Conservation (phyloP, 2,888 invertebrate genomes). For the Polydrusus pterygomalis region DNA sequence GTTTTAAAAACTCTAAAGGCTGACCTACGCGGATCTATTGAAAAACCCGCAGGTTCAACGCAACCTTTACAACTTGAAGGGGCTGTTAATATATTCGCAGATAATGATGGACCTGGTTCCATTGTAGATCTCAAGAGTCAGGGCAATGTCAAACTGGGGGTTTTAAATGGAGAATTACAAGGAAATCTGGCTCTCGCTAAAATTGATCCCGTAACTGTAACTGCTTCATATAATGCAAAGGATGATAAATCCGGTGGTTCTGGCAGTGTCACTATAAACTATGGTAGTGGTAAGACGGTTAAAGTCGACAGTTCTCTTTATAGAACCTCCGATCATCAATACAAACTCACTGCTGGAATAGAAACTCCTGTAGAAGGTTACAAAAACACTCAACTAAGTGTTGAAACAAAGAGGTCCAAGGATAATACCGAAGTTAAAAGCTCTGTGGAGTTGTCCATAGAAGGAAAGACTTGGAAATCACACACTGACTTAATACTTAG, state of each 20-base stretch:
- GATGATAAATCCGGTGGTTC: slow-evolving; percentile 62
- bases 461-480: slow-evolving; percentile 76
- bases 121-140: slow-evolving; percentile 80
- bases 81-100: slow-evolving; percentile 60
- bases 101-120: slow-evolving; percentile 68
- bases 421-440: slow-evolving; percentile 65
- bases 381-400: slow-evolving; percentile 56
- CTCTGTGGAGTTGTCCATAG: slow-evolving; percentile 73
- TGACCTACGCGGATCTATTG: slow-evolving; percentile 68
- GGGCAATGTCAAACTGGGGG: slow-evolving; percentile 78
- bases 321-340: slow-evolving; percentile 66
- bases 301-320: slow-evolving; percentile 66
- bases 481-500: slow-evolving; percentile 75
- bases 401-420: slow-evolving; percentile 70
- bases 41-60: slow-evolving; percentile 62
- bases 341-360: slow-evolving; percentile 70
- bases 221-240: slow-evolving; percentile 67
- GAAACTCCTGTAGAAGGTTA: slow-evolving; percentile 73
- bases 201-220: slow-evolving; percentile 69
- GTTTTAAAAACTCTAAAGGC: slow-evolving; percentile 76
- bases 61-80: slow-evolving; percentile 60
- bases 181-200: slow-evolving; percentile 66
- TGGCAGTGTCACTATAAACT: slow-evolving; percentile 63
- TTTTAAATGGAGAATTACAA: slow-evolving; percentile 76
- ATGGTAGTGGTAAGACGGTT: slow-evolving; percentile 69